These are phyloP conservation scores for Ranitomeya imitator DNA, from an alignment of 2,113 vertebrate genomes.

Conservation along the genomic window DNA sequence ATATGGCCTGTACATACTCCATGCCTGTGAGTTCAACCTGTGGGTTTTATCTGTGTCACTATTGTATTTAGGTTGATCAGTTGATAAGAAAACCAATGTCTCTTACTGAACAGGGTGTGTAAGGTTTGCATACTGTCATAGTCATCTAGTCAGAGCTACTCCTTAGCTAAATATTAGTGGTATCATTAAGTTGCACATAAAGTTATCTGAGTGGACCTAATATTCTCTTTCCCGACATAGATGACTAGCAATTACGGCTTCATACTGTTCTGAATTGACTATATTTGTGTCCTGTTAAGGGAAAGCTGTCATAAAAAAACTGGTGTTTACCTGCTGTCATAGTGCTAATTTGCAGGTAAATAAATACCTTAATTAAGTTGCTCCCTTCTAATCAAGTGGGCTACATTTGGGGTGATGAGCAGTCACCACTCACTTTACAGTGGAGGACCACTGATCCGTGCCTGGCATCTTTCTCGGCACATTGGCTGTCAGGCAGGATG, in stretches of 20 bases:
- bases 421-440: too few relatives aligned
- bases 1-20: not conserved
- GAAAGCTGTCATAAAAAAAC: too few relatives aligned
- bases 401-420: too few relatives aligned
- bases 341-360: too few relatives aligned
- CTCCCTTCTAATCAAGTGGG: too few relatives aligned
- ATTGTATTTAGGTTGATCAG: not conserved
- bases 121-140: slow-evolving; percentile 31
- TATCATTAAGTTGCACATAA: slow-evolving; percentile 23
- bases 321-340: too few relatives aligned
- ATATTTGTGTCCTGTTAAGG: not conserved
- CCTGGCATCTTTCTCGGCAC: too few relatives aligned
- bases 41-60: not conserved
- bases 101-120: slow-evolving; percentile 40
- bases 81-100: slow-evolving; percentile 2
- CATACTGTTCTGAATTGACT: not conserved
- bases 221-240: not conserved
- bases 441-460: too few relatives aligned
- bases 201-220: not conserved
- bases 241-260: not conserved
- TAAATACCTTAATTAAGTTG: too few relatives aligned
- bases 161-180: slow-evolving; percentile 50
- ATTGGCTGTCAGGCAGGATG: too few relatives aligned
- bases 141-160: slow-evolving; percentile 7
- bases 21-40: not conserved